Evolutionary conservation across 2,888 invertebrate genomes (phyloP).

Genomic region (Drosophila conformis): DNA sequence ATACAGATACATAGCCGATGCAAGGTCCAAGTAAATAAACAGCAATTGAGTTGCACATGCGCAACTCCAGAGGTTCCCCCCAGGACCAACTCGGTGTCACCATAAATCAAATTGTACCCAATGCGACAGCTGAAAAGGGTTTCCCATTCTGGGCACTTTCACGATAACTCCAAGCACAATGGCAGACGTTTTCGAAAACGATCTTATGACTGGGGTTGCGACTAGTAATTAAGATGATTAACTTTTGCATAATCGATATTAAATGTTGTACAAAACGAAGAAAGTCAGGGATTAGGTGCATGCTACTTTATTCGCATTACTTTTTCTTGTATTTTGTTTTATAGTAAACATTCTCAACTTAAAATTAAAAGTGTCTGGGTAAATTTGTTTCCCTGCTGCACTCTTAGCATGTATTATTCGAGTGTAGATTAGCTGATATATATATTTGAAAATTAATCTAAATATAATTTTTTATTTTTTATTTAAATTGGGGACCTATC

Average conservation of each 20-base stretch:
- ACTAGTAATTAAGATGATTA: slow-evolving; percentile 72
- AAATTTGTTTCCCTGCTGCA: background rate
- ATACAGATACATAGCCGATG: slow-evolving; percentile 1
- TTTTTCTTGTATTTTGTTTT: background rate
- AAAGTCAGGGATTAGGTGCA: background rate
- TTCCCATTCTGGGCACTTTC: slow-evolving; percentile 34
- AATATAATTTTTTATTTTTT: too few relatives aligned
- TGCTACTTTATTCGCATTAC: background rate
- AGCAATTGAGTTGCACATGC: slow-evolving; percentile 81
- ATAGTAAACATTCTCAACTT: background rate
- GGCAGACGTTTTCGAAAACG: slow-evolving; percentile 30
- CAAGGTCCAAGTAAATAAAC: slow-evolving; percentile 61
- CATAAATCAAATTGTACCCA: slow-evolving; percentile 79
- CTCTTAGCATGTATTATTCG: background rate
- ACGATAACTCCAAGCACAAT: slow-evolving; percentile 31
- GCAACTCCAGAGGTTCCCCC: slow-evolving; percentile 35
- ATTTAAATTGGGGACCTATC: too few relatives aligned
- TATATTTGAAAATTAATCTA: background rate
- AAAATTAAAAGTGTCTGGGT: background rate
- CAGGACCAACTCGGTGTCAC: slow-evolving; percentile 31
- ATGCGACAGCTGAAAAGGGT: slow-evolving; percentile 83
- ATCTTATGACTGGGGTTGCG: slow-evolving; percentile 24
- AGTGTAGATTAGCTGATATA: background rate
- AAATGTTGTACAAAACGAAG: background rate
- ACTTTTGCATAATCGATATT: slow-evolving; percentile 64